These are phyloP conservation scores for Chaetorhynchus papuensis DNA, from an alignment of 2,113 vertebrate genomes.

Conservation along the genomic window DNA sequence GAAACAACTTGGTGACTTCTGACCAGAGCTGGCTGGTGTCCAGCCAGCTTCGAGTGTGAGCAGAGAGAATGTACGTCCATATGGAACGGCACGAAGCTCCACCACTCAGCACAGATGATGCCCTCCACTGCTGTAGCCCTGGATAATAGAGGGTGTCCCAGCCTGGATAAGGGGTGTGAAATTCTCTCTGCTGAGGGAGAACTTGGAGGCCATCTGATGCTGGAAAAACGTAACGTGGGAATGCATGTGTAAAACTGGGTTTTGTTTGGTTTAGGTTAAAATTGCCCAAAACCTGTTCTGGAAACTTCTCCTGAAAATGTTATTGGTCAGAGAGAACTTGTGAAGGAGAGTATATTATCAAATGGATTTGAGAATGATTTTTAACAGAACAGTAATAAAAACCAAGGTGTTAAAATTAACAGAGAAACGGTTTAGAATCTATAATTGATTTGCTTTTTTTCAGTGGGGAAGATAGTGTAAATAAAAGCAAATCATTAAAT, in stretches of 20 bases:
- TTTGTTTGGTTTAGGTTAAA: background rate
- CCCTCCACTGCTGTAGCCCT: slow-evolving; percentile 16
- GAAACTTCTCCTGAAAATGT: background rate
- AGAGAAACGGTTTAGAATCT: background rate
- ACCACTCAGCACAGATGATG: background rate
- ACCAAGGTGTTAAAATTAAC: background rate
- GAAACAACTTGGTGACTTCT: slow-evolving; percentile 59
- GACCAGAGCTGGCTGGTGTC: slow-evolving; percentile 55
- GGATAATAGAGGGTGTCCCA: slow-evolving; percentile 30
- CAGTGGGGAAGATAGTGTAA: background rate
- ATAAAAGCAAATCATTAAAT: background rate
- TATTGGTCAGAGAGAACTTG: background rate
- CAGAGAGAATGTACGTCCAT: slow-evolving; percentile 10
- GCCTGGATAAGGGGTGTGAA: slow-evolving; percentile 10
- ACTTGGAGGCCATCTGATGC: slow-evolving; percentile 19
- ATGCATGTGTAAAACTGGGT: background rate
- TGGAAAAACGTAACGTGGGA: background rate
- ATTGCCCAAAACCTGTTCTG: background rate
- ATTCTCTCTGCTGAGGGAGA: background rate
- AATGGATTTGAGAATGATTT: background rate
- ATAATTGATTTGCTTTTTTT: background rate
- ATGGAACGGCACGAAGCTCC: slow-evolving; percentile 44
- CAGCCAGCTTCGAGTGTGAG: slow-evolving; percentile 35
- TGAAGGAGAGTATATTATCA: fast-evolving
- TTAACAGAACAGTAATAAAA: fast-evolving